Evolutionary conservation across 2,113 vertebrate species (phyloP).

Genomic region (Ictalurus punctatus): DNA sequence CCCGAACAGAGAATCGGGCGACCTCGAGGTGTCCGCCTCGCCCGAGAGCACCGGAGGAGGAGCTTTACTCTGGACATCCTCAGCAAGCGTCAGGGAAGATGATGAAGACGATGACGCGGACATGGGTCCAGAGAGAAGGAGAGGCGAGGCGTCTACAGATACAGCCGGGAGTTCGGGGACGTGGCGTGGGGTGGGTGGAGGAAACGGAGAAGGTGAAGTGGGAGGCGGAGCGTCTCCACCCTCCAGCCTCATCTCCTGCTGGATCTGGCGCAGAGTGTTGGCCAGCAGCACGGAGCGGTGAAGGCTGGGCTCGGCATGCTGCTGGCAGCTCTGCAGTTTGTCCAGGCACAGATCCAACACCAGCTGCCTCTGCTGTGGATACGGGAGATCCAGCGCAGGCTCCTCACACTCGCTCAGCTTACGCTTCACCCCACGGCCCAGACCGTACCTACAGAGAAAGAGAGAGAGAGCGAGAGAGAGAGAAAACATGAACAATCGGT

Average conservation of each 20-base stretch:
- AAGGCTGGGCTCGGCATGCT: conserved; percentile 76
- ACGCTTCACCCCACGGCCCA: conserved; percentile 79
- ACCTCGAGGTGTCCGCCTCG: conserved; percentile 60
- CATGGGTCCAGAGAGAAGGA: conserved; percentile 44
- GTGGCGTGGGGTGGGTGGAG: conserved; percentile 50
- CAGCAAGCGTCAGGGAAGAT: conserved; percentile 47
- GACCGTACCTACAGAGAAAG: conserved; percentile 61
- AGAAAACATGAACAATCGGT: neutral
- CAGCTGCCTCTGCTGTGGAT: conserved; percentile 78
- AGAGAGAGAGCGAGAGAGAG: too few species aligned
- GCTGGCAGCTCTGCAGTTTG: conserved; percentile 77
- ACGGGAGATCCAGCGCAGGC: conserved; percentile 70
- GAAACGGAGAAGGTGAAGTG: conserved; percentile 47
- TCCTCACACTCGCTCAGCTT: conserved; percentile 78
- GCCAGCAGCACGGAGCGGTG: conserved; percentile 80
- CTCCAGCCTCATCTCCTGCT: conserved; percentile 79
- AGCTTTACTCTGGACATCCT: conserved; percentile 62
- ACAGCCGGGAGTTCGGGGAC: conserved; percentile 48
- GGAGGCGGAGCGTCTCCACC: conserved; percentile 49
- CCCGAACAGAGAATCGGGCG: conserved; percentile 73
- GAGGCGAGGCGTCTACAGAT: conserved; percentile 45
- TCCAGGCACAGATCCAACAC: conserved; percentile 81
- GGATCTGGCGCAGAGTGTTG: conserved; percentile 80
- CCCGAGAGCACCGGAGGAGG: neutral
- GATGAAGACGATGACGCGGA: conserved; percentile 59